A percentile compares a stretch with the other conserved stretches of the same genome.
Evolutionary conservation across 2,797 vertebrate genomes (phyloP).

Genomic region (Apogon talboti): DNA sequence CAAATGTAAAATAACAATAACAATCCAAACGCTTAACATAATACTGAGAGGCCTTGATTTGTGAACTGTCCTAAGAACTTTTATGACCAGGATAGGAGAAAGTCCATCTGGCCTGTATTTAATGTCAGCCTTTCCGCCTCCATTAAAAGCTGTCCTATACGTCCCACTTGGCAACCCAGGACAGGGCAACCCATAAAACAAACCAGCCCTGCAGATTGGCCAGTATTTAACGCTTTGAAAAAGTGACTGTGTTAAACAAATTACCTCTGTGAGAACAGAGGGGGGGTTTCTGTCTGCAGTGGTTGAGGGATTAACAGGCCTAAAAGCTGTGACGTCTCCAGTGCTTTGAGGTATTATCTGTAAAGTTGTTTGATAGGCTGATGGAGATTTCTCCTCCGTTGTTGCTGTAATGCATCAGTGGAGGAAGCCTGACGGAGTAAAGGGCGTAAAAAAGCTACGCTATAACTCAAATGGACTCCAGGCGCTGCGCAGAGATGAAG

Average conservation of each 20-base stretch:
- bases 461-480: slow-evolving; percentile 45
- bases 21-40: slow-evolving; percentile 83
- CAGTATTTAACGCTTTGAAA: slow-evolving; percentile 78
- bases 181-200: slow-evolving; percentile 77
- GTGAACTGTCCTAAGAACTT: slow-evolving; percentile 83
- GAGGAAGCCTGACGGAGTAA: slow-evolving; percentile 5
- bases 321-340: slow-evolving; percentile 68
- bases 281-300: slow-evolving; percentile 57
- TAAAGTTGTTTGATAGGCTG: slow-evolving; percentile 71
- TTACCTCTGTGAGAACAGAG: slow-evolving; percentile 56
- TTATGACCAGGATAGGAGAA: slow-evolving; percentile 85
- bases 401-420: too few species aligned
- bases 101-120: slow-evolving; percentile 85
- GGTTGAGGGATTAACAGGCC: slow-evolving; percentile 70
- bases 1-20: slow-evolving; percentile 87
- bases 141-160: slow-evolving; percentile 79
- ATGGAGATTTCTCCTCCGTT: slow-evolving; percentile 44
- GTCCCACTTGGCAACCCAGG: slow-evolving; percentile 75
- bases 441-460: background rate
- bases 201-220: slow-evolving; percentile 65
- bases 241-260: slow-evolving; percentile 81
- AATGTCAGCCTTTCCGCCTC: slow-evolving; percentile 77
- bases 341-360: slow-evolving; percentile 76
- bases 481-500: slow-evolving; percentile 36
- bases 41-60: slow-evolving; percentile 85